Evolutionary conservation across 2,888 invertebrate species (phyloP).

Genomic region (Dorcus parallelipipedus): DNA sequence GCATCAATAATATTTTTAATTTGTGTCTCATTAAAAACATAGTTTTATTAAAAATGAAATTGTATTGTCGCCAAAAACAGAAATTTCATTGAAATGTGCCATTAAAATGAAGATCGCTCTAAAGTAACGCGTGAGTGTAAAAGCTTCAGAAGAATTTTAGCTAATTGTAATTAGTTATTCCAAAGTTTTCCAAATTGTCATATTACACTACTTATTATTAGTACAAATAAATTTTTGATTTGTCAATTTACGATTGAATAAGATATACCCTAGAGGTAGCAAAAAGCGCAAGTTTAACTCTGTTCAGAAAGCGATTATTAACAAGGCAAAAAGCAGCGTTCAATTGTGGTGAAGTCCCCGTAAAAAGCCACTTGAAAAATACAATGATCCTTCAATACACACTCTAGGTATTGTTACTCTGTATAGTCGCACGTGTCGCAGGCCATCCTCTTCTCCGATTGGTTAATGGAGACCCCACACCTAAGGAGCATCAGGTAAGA

Average conservation of each 20-base stretch:
- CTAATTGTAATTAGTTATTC: no score
- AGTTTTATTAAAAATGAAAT: no score
- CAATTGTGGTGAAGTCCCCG: constrained; percentile 29
- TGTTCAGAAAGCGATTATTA: constrained; percentile 5
- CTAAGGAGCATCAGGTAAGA: constrained; percentile 28
- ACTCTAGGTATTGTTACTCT: constrained; percentile 15
- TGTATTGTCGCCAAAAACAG: no score
- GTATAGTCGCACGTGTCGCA: constrained; percentile 15
- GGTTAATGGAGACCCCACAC: constrained; percentile 28
- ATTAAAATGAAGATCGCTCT: no score
- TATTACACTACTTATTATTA: no score
- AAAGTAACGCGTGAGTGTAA: no score
- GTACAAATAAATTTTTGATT: no score
- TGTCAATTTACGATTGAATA: not conserved
- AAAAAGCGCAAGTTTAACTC: not conserved
- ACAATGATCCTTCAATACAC: constrained; percentile 26
- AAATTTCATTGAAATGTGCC: no score
- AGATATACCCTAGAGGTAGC: not conserved
- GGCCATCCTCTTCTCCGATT: constrained; percentile 28
- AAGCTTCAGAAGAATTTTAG: no score
- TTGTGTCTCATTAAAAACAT: no score
- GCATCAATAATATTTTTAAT: no score
- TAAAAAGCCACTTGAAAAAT: constrained; percentile 36
- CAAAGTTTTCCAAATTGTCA: no score
- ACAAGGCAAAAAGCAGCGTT: constrained; percentile 16